Evolutionary conservation across 2,797 vertebrate species (phyloP), one percentile per base, ranked within the genome.

Genomic region (Melanotaenia pygmaea): DNA sequence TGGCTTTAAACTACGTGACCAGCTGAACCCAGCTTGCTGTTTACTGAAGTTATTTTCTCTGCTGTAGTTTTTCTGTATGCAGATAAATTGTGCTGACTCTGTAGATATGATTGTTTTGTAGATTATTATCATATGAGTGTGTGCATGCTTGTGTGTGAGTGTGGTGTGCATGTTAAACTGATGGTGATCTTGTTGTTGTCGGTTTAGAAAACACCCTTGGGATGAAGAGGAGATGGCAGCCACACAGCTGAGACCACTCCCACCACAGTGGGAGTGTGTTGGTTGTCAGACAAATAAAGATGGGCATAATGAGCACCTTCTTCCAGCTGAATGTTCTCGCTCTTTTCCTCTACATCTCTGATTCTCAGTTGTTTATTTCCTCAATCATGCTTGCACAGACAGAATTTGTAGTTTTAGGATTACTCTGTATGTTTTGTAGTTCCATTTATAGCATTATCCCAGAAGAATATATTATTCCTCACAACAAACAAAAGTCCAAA

Each of bases 211-310:
- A 56, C 38, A 88, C 89, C 89, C 81, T 67, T 10, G 69, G 74
- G 90, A 87, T 77, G 54, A 59, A 79, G 70, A 71, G 73, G 80
- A 79, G 86, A 86, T 72, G 32, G 80, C 78, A 86, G 60, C 64
- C 70, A 61, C 82, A 87, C 91, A 91, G 87, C 86, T 90, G 86
- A 89, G 89, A 88, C 87, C 85, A 77, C 80, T 82, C 89, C 86
- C 81, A 73, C 70, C 64, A 10, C 24, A 72, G 69, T 51, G 68
- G 45, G 35, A 70, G 50, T 59, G 53, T 62, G 45, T 70, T 20
- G 20, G 47, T 71, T 80, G 16, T 71, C 64, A 69, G 77, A 72
- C 61, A 82, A 80, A 81, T 83, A 83, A 80, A 81, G 70, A 79
- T 70, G 59, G 56, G 50, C 70, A 74, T 74, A 86, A 76, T 80